Evolutionary conservation across 2,113 vertebrate species (phyloP).

Genomic region (Perccottus glenii): DNA sequence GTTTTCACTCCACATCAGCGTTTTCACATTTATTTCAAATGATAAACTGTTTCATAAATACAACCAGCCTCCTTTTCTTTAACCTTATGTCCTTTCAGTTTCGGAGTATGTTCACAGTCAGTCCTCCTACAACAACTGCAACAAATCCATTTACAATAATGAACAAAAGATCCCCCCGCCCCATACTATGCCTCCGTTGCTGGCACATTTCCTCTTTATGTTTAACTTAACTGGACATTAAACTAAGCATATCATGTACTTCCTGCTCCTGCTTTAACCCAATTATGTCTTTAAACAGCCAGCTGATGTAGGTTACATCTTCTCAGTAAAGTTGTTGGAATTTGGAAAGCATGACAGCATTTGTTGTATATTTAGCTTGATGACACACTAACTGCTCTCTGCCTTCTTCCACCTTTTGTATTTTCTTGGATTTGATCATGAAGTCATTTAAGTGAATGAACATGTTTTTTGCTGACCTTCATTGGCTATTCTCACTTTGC

Average conservation of each 20-base stretch:
- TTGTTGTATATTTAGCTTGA: no score
- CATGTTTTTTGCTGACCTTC: background rate
- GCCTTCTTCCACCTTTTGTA: no score
- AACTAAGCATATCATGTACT: conserved; percentile 24
- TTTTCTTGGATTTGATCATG: background rate
- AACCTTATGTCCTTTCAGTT: conserved; percentile 3
- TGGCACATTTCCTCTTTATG: conserved; percentile 35
- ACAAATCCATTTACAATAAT: conserved; percentile 40
- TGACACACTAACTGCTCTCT: no score
- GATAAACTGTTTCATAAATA: conserved; percentile 41
- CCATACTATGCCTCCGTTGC: conserved; percentile 14
- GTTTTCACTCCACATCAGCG: conserved; percentile 30
- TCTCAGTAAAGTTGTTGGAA: conserved; percentile 15
- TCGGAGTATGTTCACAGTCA: background rate
- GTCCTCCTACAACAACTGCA: conserved; percentile 6
- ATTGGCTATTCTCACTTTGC: no score
- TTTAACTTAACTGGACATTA: conserved; percentile 53
- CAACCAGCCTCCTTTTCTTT: background rate
- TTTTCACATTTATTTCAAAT: conserved; percentile 39
- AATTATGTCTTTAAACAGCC: conserved; percentile 20
- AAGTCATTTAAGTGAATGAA: background rate
- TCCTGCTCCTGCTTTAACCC: conserved; percentile 29
- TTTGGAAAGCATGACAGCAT: background rate
- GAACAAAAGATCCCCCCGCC: conserved; percentile 32
- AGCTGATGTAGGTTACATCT: background rate